Evolutionary conservation across 2,888 invertebrate genomes (phyloP).

Genomic region (Xestia rhomboidea): DNA sequence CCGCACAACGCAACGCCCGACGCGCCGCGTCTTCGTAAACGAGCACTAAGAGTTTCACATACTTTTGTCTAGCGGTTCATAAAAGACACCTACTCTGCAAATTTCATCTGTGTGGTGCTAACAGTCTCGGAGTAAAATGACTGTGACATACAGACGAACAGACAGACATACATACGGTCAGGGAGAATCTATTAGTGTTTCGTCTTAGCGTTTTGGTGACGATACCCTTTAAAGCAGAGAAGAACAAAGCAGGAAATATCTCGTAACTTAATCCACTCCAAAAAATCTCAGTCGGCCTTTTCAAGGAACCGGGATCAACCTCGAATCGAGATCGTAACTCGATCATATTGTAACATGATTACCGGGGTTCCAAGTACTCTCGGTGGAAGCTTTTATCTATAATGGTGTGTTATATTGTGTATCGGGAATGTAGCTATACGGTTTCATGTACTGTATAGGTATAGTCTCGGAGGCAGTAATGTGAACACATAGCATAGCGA

Average conservation of each 20-base stretch:
- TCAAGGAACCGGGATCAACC: slow-evolving; percentile 79
- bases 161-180: no score
- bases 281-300: slow-evolving; percentile 73
- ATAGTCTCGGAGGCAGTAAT: no score
- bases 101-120: no score
- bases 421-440: slow-evolving; percentile 41
- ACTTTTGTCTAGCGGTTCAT: no score
- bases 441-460: slow-evolving; percentile 15
- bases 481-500: not conserved
- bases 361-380: slow-evolving; percentile 77
- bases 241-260: not conserved
- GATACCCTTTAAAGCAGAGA: not conserved
- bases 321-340: slow-evolving; percentile 83
- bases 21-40: no score
- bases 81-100: no score
- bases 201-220: no score
- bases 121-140: no score
- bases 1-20: no score
- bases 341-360: slow-evolving; percentile 88
- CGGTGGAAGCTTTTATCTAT: slow-evolving; percentile 84
- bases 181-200: no score
- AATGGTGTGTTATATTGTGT: slow-evolving; percentile 80
- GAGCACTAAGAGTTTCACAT: no score
- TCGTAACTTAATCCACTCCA: slow-evolving; percentile 52
- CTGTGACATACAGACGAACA: no score